A percentile compares a stretch with the other conserved stretches of the same genome.
These are phyloP conservation scores for Antedon mediterranea DNA, from an alignment of 53 echinoderm and acorn worm species.

Conservation along the genomic window DNA sequence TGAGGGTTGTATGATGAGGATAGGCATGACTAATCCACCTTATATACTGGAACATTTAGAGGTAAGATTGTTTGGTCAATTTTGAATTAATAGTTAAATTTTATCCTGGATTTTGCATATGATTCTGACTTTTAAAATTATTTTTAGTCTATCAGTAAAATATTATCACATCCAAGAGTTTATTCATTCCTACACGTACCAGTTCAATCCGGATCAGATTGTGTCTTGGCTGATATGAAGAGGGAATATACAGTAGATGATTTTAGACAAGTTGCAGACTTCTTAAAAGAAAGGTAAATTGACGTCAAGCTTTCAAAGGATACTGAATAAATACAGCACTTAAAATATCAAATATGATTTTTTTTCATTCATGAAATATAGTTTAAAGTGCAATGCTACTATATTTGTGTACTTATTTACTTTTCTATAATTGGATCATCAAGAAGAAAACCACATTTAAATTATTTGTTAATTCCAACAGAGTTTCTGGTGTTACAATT, in stretches of 20 bases:
- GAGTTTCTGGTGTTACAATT: conserved; percentile 82
- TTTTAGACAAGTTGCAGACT: conserved; percentile 68
- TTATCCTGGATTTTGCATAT: too few relatives aligned
- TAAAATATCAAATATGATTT: too few relatives aligned
- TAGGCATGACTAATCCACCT: conserved; percentile 98
- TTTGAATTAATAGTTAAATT: not conserved
- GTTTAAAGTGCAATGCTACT: too few relatives aligned
- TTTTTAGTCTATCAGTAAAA: conserved; percentile 73
- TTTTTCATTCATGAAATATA: too few relatives aligned
- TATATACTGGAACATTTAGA: conserved; percentile 95
- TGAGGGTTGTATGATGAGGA: conserved; percentile 87
- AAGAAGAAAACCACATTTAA: not conserved
- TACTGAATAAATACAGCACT: too few relatives aligned
- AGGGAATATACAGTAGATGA: conserved; percentile 78
- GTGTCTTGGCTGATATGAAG: conserved; percentile 92
- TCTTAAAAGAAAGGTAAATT: conserved; percentile 72
- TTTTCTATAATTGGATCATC: too few relatives aligned
- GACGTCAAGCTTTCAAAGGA: too few relatives aligned
- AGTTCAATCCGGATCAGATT: conserved; percentile 77
- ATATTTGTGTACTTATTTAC: too few relatives aligned
- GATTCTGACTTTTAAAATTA: too few relatives aligned
- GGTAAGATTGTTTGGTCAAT: conserved; percentile 21
- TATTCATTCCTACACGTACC: conserved; percentile 92
- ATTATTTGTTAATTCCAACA: conserved; percentile 8
- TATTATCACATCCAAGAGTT: conserved; percentile 70